Evolutionary conservation across 2,797 vertebrate genomes (phyloP), one percentile per base, ranked within the genome.

Genomic region (Nyctalus aviator): DNA sequence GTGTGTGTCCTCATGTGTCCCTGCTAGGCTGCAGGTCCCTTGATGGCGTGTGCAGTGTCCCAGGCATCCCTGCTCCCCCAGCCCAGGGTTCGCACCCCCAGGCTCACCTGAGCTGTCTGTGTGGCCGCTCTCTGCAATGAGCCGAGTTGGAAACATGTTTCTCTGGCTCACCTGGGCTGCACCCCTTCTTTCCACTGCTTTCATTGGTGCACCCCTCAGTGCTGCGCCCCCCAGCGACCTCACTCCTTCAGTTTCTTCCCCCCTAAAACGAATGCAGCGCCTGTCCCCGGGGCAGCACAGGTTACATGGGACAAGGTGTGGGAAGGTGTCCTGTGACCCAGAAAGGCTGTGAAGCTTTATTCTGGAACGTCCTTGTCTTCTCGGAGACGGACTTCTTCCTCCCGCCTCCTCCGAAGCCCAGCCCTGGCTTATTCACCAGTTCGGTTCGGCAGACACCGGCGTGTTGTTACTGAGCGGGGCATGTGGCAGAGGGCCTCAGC

Each of bases 301-400:
- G 57, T 90, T 77, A 91, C 89, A n/a, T 5, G 23, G 32, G 32
- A 18, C n/a, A 77, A 81, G 5, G 18, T 37, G 18, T 32, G 1
- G 53, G 89, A 35, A 95, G 69, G 76, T 79, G 46, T 86, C 48
- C 25, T 72, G 66, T 75, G 95, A 94, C 91, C 83, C 57, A 81
- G 84, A 79, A 95, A 96, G 41, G 68, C 59, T 57, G 32, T 2
- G 27, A 30, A 21, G 53, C 81, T 71, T 91, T 89, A 91, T 84
- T 94, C 76, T 57, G 50, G 53, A 93, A 93, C 7, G 15, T 66
- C 76, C 90, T 73, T 76, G 76, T 76, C 53, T 90, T 89, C 53
- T 4, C 35, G 76, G 75, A 91, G 87, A 69, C 3, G 18, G 44
- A 30, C 17, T 68, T 91, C 8, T 89, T 77, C 25, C 62, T 15